Evolutionary conservation across 2,797 vertebrate genomes (phyloP).

Genomic region (Anabacerthia variegaticeps): DNA sequence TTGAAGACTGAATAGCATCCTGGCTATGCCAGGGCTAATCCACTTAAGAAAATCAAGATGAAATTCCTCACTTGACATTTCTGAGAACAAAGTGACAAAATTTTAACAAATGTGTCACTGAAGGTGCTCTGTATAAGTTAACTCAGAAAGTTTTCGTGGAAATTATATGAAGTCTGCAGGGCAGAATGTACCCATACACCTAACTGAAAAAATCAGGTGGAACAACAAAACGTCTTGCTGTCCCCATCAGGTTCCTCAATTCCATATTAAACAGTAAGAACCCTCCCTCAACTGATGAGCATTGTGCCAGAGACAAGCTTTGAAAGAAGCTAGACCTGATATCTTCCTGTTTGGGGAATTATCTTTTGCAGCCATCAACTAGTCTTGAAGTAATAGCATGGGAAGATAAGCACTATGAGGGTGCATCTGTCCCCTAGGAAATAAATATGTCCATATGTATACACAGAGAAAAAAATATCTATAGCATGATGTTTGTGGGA

Average conservation of each 20-base stretch:
- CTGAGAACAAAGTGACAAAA: conserved; percentile 4
- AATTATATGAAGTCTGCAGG: neutral
- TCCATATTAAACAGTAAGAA: neutral
- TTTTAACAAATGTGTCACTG: neutral
- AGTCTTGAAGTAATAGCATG: conserved; percentile 27
- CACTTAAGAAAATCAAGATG: conserved; percentile 50
- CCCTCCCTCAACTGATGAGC: neutral
- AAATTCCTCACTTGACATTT: conserved; percentile 2
- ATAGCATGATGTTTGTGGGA: conserved; percentile 48
- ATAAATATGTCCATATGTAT: conserved; percentile 49
- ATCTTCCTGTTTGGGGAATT: neutral
- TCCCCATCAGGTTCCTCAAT: neutral
- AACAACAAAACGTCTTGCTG: neutral
- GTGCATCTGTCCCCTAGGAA: conserved; percentile 7
- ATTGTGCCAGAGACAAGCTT: neutral
- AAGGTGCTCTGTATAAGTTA: neutral
- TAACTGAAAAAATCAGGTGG: neutral
- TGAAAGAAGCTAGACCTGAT: neutral
- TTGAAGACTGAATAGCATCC: neutral
- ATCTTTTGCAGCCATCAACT: neutral
- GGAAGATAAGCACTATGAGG: conserved; percentile 24
- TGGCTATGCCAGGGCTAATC: conserved; percentile 18
- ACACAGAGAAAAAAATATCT: conserved; percentile 4
- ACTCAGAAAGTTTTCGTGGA: neutral
- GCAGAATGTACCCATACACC: neutral